Evolutionary conservation across 2,888 invertebrate genomes (phyloP).

Genomic region (Meiosimyza decipiens): DNA sequence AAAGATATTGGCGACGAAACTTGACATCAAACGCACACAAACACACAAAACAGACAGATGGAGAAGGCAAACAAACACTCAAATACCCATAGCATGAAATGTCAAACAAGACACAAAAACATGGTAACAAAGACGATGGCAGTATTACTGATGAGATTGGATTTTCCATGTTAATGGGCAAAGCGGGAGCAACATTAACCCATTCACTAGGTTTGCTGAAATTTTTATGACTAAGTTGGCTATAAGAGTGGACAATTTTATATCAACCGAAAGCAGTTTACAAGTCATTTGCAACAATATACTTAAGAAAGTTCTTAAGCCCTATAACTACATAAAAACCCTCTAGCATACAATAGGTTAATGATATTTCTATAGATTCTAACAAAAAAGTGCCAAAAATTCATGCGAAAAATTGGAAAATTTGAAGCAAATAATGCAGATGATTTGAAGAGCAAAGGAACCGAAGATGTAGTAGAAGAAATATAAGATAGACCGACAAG

Average conservation of each 20-base stretch:
- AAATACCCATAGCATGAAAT: slow-evolving; percentile 17
- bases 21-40: too few species aligned
- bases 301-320: too few species aligned
- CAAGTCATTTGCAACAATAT: too few species aligned
- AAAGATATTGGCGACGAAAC: not conserved
- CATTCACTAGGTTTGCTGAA: not conserved
- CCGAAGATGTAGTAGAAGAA: not conserved
- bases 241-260: too few species aligned
- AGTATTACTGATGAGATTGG: not conserved
- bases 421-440: not conserved
- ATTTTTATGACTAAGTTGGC: too few species aligned
- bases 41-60: too few species aligned
- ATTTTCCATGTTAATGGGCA: not conserved
- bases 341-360: too few species aligned
- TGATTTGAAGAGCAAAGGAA: not conserved
- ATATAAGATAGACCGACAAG: not conserved
- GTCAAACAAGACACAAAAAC: slow-evolving; percentile 19
- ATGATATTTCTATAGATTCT: not conserved
- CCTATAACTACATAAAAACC: too few species aligned
- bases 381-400: not conserved
- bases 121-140: slow-evolving; percentile 19
- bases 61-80: too few species aligned
- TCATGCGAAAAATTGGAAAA: slow-evolving; percentile 6
- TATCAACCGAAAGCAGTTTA: too few species aligned
- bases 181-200: not conserved